Percentiles rank a stretch among this genome's conserved stretches.
phyloP scores from a whole-genome alignment of 2,797 vertebrate genomes.

The Coccyzus lansbergi region DNA sequence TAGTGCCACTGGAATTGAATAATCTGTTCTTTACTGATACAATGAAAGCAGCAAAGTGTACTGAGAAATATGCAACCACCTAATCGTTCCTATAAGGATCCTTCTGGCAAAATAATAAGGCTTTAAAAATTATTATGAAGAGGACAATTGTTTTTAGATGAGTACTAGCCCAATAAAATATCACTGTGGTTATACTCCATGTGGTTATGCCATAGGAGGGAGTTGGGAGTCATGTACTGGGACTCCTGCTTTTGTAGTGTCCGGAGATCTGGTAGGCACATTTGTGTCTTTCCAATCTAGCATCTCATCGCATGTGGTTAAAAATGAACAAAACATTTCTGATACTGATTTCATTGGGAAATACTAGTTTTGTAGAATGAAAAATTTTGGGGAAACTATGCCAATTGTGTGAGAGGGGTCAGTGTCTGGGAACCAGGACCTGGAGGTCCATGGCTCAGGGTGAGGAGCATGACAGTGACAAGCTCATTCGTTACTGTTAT shows the following conservation, averaged over 20 bases:
- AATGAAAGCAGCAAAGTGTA: background rate
- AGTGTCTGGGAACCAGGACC: background rate
- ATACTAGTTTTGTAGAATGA: background rate
- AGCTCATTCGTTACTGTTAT: accelerated
- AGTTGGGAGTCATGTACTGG: accelerated
- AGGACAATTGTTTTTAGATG: background rate
- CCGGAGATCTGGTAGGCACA: background rate
- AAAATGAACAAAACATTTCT: background rate
- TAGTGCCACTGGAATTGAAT: background rate
- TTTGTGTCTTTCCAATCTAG: background rate
- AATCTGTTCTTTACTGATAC: background rate
- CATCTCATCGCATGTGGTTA: background rate
- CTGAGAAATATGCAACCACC: background rate
- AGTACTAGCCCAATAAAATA: background rate
- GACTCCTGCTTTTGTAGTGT: background rate
- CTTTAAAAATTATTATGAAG: background rate
- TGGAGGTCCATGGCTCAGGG: accelerated
- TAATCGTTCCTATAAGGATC: background rate
- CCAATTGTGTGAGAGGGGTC: background rate
- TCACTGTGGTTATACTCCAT: background rate
- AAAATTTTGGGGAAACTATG: background rate
- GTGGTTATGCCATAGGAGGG: background rate
- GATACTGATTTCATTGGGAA: background rate
- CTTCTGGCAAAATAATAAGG: background rate
- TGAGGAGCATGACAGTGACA: background rate